Evolutionary conservation across 2,888 invertebrate genomes (phyloP).

Genomic region (Perizoma flavofasciatum): DNA sequence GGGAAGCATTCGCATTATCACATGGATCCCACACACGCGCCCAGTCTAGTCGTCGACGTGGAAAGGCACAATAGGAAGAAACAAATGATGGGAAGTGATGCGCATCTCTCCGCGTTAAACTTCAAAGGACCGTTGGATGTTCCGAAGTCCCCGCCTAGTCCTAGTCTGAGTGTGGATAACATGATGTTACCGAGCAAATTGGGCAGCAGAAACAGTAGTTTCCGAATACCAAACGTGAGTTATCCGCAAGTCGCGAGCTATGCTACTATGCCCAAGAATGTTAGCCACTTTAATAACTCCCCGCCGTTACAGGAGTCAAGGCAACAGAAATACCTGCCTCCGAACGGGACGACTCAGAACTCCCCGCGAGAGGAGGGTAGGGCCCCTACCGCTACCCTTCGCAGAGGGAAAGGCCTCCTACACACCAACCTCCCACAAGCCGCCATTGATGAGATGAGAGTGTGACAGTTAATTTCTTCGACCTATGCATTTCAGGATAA

Average conservation of each 20-base stretch:
- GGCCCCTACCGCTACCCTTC: slow-evolving; percentile 72
- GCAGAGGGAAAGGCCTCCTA: slow-evolving; percentile 71
- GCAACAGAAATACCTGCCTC: slow-evolving; percentile 84
- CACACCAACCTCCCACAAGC: slow-evolving; percentile 89
- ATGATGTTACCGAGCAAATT: slow-evolving; percentile 80
- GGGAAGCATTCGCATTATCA: slow-evolving; percentile 91
- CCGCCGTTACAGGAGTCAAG: slow-evolving; percentile 80
- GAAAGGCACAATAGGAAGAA: slow-evolving; percentile 84
- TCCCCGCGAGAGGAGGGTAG: slow-evolving; percentile 62
- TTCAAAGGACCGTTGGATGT: slow-evolving; percentile 84
- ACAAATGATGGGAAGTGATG: slow-evolving; percentile 75
- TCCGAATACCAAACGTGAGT: slow-evolving; percentile 72
- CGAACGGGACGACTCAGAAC: slow-evolving; percentile 81
- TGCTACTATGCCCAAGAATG: slow-evolving; percentile 85
- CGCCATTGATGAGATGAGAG: slow-evolving; percentile 95
- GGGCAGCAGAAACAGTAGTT: slow-evolving; percentile 80
- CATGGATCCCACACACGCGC: slow-evolving; percentile 89
- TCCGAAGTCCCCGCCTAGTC: slow-evolving; percentile 85
- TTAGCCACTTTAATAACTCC: slow-evolving; percentile 80
- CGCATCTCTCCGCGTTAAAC: slow-evolving; percentile 80
- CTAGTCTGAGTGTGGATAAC: slow-evolving; percentile 84
- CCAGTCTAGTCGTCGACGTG: slow-evolving; percentile 92
- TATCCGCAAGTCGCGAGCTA: slow-evolving; percentile 76
- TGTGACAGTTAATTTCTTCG: slow-evolving; percentile 86
- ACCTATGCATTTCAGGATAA: slow-evolving; percentile 62